phyloP scores from a whole-genome alignment of 2,113 vertebrate genomes.

The Python bivittatus region DNA sequence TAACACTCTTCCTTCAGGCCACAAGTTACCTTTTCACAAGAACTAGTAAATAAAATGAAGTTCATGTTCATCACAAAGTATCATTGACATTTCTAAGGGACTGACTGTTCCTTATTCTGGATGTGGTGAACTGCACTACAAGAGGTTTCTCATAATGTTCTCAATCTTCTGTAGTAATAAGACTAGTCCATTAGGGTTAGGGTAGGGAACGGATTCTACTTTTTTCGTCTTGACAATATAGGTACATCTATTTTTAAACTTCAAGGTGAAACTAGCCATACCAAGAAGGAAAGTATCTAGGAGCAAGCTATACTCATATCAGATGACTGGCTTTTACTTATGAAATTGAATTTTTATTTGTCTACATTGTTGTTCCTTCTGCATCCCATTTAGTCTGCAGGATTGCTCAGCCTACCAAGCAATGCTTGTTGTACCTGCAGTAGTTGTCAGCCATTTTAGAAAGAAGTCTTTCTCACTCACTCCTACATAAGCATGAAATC shows the following conservation, averaged over 20 bases:
- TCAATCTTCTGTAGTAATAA: background rate
- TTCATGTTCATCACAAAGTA: constrained; percentile 18
- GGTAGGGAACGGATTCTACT: background rate
- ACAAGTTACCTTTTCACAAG: constrained; percentile 24
- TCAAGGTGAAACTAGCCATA: background rate
- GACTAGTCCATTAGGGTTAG: background rate
- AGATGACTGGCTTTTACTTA: too few species aligned
- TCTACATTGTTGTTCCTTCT: too few species aligned
- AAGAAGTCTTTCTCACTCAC: background rate
- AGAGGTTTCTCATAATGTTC: fast-evolving
- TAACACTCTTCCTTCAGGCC: constrained; percentile 12
- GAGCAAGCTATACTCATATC: background rate
- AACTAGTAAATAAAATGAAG: constrained; percentile 11
- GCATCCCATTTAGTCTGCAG: too few species aligned
- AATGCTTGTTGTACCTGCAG: background rate
- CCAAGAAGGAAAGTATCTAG: too few species aligned
- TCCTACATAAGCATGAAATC: too few species aligned
- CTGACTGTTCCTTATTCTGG: background rate
- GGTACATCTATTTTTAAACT: background rate
- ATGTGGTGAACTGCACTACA: background rate
- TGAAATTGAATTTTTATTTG: too few species aligned
- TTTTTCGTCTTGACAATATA: background rate
- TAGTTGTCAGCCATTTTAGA: background rate
- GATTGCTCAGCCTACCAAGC: too few species aligned
- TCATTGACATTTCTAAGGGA: constrained; percentile 8